phyloP scores from a whole-genome alignment of 2,797 vertebrate genomes.

The Jordanella pulchra region DNA sequence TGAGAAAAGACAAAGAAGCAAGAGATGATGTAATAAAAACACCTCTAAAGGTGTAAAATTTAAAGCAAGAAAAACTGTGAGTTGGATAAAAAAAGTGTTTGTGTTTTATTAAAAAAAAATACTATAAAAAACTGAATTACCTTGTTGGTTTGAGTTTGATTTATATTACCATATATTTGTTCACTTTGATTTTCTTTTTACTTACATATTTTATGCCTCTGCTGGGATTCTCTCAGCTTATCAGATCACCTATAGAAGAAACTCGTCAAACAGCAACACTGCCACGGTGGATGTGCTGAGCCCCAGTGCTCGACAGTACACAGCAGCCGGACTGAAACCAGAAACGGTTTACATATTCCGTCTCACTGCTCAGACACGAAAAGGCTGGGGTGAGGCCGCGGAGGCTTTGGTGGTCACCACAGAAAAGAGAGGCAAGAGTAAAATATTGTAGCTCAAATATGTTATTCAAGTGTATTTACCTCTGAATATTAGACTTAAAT shows the following conservation, averaged over 20 bases:
- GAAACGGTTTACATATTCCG: slow-evolving; percentile 93
- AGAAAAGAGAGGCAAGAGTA: slow-evolving; percentile 89
- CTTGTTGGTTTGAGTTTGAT: slow-evolving; percentile 19
- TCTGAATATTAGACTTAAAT: slow-evolving; percentile 22
- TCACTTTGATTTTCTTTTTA: slow-evolving; percentile 1
- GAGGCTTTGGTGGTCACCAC: slow-evolving; percentile 97
- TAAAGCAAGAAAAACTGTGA: slow-evolving; percentile 2
- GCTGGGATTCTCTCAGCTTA: slow-evolving; percentile 80
- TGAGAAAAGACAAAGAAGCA: slow-evolving; percentile 10
- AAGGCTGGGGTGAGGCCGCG: slow-evolving; percentile 94
- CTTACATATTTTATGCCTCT: slow-evolving; percentile 1
- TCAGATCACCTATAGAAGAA: slow-evolving; percentile 91
- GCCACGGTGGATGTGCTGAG: slow-evolving; percentile 89
- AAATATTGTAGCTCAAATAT: slow-evolving; percentile 8
- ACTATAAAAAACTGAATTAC: background rate
- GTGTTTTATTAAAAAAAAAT: background rate
- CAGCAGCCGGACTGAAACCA: slow-evolving; percentile 84
- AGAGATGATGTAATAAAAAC: slow-evolving; percentile 4
- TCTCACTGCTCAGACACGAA: slow-evolving; percentile 94
- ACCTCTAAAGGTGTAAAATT: slow-evolving; percentile 6
- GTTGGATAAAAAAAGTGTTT: background rate
- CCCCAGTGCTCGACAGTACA: slow-evolving; percentile 90
- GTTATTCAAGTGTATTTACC: slow-evolving; percentile 19
- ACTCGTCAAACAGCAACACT: slow-evolving; percentile 83
- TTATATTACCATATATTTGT: background rate